Evolutionary conservation across 1,140 invertebrate genomes (phyloP), one percentile per base, ranked within the genome.

Genomic region (Drosophila willistoni): DNA sequence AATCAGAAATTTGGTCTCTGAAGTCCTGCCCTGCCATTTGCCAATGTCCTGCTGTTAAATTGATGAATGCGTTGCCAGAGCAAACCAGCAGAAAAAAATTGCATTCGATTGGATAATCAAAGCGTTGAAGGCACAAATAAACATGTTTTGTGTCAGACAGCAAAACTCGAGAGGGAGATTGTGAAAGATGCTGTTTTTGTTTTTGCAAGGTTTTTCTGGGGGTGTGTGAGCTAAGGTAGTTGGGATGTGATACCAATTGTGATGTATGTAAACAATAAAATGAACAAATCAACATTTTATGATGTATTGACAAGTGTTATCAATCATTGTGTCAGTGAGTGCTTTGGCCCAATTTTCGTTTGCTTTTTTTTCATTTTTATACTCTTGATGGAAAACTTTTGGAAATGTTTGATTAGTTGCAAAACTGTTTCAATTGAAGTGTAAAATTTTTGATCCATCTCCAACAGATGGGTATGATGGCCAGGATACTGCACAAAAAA

Each of bases 281-380:
- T 83, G 67, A 81, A 89, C 80, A 89, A 89, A 89, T 89, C 77
- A 84, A 89, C 73, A 80, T 87, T 89, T 84, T 89, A 87, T 87
- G 80, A 82, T 84, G 83, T 89, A 89, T 89, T 83, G 84, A 89
- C 84, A 89, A 84, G 81, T 73, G 77, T 74, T 83, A 89, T 89
- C 80, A 89, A 89, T 89, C 84, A 89, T 72, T 57, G 68, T 19
- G 44, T 22, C 19, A n/a, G 17, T 7, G 17, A 51, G 44, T 51
- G 44, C 44, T 47, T 68, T 67, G 63, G 56, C 62, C 33, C 66
- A 34, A 71, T 44, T 54, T 59, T 51, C 1, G 36, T 61, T n/a
- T 55, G 29, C 36, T 19, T 10, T 55, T 69, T 57, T 63, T 36
- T 19, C 7, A 39, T 60, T 57, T 63, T 19, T 29, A 22, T 44